phyloP scores from a whole-genome alignment of 2,888 invertebrate genomes.

The Timema cristinae region DNA sequence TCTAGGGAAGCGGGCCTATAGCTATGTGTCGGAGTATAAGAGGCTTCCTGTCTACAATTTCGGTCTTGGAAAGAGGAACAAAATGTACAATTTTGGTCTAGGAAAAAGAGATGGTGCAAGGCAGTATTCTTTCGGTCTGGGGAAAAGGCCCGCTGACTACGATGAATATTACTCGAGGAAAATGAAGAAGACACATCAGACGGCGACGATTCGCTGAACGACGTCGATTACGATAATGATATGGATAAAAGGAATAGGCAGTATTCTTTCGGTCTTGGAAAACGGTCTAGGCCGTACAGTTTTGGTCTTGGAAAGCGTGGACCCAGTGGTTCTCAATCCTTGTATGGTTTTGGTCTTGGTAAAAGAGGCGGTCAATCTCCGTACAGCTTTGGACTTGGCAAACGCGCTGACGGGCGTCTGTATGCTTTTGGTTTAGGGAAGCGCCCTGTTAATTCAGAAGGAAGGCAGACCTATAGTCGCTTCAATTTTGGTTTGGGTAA shows the following conservation, averaged over 20 bases:
- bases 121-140: conserved; percentile 35
- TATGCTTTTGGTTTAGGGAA: conserved; percentile 30
- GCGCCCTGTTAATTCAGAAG: conserved; percentile 17
- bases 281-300: conserved; percentile 61
- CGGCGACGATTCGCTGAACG: conserved; percentile 9
- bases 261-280: conserved; percentile 38
- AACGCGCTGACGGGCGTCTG: conserved; percentile 41
- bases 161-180: conserved; percentile 38
- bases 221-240: conserved; percentile 18
- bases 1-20: conserved; percentile 50
- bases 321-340: conserved; percentile 29
- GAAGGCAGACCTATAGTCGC: conserved; percentile 20
- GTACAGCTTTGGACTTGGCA: conserved; percentile 57
- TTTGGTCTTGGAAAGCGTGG: conserved; percentile 67
- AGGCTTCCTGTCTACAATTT: conserved; percentile 53
- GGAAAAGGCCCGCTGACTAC: conserved; percentile 34
- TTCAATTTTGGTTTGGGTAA: conserved; percentile 32
- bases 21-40: conserved; percentile 61
- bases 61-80: conserved; percentile 46
- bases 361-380: conserved; percentile 26
- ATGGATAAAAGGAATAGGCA: conserved; percentile 31
- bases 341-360: conserved; percentile 33
- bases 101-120: conserved; percentile 52
- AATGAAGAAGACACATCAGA: conserved; percentile 21
- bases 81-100: conserved; percentile 64